Evolutionary conservation across 2,113 vertebrate species (phyloP).

Genomic region (Charadrius vociferus): DNA sequence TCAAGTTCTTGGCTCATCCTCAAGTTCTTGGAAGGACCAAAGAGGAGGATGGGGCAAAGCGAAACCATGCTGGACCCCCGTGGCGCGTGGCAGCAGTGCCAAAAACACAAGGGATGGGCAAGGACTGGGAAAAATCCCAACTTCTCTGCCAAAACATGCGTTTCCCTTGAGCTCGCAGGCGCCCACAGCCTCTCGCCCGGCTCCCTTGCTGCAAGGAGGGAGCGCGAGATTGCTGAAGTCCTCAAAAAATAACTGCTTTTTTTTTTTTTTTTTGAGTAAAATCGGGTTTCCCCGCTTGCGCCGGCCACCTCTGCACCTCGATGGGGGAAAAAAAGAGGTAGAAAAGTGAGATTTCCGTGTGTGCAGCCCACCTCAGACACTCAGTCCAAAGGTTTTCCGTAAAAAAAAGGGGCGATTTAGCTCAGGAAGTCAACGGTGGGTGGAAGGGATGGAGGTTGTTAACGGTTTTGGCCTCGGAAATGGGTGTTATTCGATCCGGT

Average conservation of each 20-base stretch:
- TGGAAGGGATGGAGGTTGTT: too few relatives aligned
- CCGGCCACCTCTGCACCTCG: too few relatives aligned
- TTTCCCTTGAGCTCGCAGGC: background rate
- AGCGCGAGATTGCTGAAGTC: background rate
- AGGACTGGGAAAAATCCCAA: background rate
- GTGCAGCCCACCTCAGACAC: fast-evolving
- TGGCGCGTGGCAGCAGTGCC: background rate
- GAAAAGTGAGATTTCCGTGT: fast-evolving
- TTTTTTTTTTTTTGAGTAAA: background rate
- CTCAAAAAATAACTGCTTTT: constrained; percentile 7
- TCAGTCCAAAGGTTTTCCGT: background rate
- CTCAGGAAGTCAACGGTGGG: too few relatives aligned
- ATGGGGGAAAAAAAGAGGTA: background rate
- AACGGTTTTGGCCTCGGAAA: background rate
- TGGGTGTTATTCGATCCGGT: fast-evolving
- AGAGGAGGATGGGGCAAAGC: too few relatives aligned
- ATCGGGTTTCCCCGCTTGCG: background rate
- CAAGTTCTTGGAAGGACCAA: too few relatives aligned
- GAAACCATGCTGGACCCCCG: fast-evolving
- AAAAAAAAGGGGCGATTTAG: background rate
- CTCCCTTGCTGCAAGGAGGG: background rate
- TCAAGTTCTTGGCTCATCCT: background rate
- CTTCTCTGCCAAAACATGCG: background rate
- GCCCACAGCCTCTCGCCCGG: background rate
- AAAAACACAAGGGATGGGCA: background rate